Conservation (phyloP, 23 tunicate species). For the Styela plicata region DNA sequence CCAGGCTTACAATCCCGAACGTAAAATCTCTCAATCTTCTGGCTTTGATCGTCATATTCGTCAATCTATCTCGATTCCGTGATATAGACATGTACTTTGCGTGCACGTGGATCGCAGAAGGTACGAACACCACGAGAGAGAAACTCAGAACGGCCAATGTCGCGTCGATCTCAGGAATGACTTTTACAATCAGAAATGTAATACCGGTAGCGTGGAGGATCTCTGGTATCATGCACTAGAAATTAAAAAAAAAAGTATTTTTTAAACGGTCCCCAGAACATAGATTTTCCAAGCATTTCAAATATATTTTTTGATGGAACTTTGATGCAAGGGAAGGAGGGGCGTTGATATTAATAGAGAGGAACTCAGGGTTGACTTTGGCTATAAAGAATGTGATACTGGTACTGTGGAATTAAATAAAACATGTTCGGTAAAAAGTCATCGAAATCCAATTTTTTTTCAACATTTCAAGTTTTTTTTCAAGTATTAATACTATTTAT, state of each 20-base stretch:
- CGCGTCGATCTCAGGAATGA: conserved; percentile 68
- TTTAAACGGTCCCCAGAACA: no score
- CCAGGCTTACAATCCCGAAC: conserved; percentile 34
- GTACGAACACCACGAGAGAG: conserved; percentile 54
- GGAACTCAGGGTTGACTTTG: no score
- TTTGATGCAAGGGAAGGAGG: no score
- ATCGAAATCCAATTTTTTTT: no score
- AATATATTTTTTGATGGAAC: no score
- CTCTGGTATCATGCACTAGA: conserved; percentile 74
- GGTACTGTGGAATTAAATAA: no score
- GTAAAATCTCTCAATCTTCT: conserved; percentile 21
- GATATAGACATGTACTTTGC: conserved; percentile 39
- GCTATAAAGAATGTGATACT: no score
- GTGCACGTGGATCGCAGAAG: conserved; percentile 46
- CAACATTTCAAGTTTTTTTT: no score
- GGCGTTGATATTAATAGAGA: no score
- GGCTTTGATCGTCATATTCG: neutral
- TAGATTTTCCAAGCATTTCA: no score
- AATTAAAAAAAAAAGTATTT: neutral
- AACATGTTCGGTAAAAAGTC: no score
- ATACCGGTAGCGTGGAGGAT: conserved; percentile 60
- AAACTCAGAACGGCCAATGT: conserved; percentile 38
- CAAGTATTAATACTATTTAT: no score
- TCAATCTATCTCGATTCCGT: neutral
- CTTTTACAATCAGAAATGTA: conserved; percentile 52